Base-by-base conservation (phyloP, 1,140 invertebrate species). In the Psix sp. region DNA sequence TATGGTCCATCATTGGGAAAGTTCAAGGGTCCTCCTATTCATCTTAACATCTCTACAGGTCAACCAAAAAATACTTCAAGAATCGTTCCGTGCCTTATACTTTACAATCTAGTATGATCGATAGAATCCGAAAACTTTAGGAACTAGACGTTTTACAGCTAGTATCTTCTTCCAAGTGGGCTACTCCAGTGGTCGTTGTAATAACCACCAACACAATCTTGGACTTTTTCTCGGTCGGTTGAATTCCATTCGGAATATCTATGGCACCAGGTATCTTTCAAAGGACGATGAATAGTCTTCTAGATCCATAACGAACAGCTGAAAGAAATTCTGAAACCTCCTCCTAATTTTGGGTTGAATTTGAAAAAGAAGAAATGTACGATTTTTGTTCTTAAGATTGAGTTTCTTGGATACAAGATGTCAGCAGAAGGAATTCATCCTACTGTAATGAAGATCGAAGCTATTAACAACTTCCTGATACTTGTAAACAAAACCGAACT, bases 201-300 rank as follows among this genome's bases (percentile, higher is more conserved):
- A 31, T 81, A 6, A 80, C 78, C 0, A 54, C 82, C 31, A 80
- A 77, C 40, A 81, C 79, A 9, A 86, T 82, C 17, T 80, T 77
- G 31, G 88, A 88, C 4, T 46, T 89, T 11, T 89, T 82, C 71
- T 65, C 76, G 5, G 84, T 88, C 16, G 85, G 84, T 20, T 45
- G 87, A 5, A 57, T 90, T 59, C 80, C 82, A 7, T 89, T 87
- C 77, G 87, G 89, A 3, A 78, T 89, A 4, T 77, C 80, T 21
- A 76, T 80, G 15, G 80, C 82, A 33, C 86, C 84, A 13, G 84
- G 81, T 18, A 87, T 86, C 18, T 89, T 79, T 48, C 77, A 84
- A 46, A 40, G 70, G n/a, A 35, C 77, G 16, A 81, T 84, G 76
- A 78, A 84, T 24, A 57, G 63, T 7, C 21, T 80, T 21, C 36